A percentile compares a stretch with the other conserved stretches of the same genome.
These are phyloP conservation scores for Scolopax mira DNA, from an alignment of 2,113 vertebrate species.

Conservation along the genomic window DNA sequence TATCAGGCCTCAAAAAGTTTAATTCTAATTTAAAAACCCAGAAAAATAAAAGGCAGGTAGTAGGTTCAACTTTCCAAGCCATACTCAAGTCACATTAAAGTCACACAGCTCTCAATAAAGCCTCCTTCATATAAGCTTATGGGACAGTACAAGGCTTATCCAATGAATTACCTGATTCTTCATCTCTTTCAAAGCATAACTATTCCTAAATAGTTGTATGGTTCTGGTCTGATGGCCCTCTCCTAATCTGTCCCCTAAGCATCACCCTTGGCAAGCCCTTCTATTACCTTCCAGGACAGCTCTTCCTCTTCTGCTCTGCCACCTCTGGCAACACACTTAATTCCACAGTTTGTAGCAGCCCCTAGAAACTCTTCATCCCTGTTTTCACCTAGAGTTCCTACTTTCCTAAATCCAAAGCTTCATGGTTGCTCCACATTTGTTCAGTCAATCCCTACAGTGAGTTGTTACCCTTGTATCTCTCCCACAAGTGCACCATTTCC, in stretches of 20 bases:
- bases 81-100: not conserved
- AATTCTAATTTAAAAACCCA: not conserved
- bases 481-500: not conserved
- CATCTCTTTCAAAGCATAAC: not conserved
- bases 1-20: not conserved
- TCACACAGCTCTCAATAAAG: not conserved
- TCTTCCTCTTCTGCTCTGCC: not conserved
- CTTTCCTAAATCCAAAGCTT: not conserved
- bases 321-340: accelerated
- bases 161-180: not conserved
- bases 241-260: not conserved
- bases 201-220: accelerated
- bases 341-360: not conserved
- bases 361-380: not conserved
- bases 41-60: not conserved
- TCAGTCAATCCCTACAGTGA: not conserved
- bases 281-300: not conserved
- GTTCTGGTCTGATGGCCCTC: not conserved
- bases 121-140: not conserved
- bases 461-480: not conserved
- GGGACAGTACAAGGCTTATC: not conserved
- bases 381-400: not conserved
- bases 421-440: not conserved
- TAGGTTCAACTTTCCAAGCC: not conserved
- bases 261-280: not conserved